Conservation (phyloP, 2,888 invertebrate species). For the Aspidiotus rigidus region DNA sequence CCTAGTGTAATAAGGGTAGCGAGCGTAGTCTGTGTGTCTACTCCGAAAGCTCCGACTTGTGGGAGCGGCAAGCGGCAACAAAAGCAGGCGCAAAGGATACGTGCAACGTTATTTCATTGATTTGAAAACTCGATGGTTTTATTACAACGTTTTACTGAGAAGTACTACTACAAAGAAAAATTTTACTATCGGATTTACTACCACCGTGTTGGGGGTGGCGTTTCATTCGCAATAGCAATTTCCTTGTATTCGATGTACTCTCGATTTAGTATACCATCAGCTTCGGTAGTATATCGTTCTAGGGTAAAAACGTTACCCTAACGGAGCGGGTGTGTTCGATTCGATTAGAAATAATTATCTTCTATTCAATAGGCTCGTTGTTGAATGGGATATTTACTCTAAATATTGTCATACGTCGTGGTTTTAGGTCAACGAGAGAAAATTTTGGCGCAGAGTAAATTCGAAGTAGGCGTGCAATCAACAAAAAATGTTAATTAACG, state of each 20-base stretch:
- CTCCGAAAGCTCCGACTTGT: no score
- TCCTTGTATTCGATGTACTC: slow-evolving; percentile 7
- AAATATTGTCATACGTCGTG: no score
- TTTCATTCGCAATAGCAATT: slow-evolving; percentile 25
- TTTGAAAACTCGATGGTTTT: slow-evolving; percentile 29
- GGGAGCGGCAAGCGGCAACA: not conserved
- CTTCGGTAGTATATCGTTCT: slow-evolving; percentile 23
- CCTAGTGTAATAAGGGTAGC: slow-evolving; percentile 3
- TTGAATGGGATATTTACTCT: no score
- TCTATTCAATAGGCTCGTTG: no score
- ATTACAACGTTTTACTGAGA: slow-evolving; percentile 9
- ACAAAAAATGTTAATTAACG: no score
- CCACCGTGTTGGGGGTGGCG: slow-evolving; percentile 12
- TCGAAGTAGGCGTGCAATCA: no score
- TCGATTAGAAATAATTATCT: slow-evolving; percentile 6
- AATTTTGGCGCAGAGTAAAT: no score
- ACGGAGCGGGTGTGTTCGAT: slow-evolving; percentile 29
- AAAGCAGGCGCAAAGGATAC: slow-evolving; percentile 31
- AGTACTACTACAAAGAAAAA: slow-evolving; percentile 8
- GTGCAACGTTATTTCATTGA: slow-evolving; percentile 28
- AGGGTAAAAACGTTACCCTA: not conserved
- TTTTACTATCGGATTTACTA: slow-evolving; percentile 11
- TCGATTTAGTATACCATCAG: slow-evolving; percentile 25
- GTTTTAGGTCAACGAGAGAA: no score
- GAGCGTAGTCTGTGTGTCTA: no score